Conservation (phyloP, 2,113 vertebrate genomes). For the Sturnus vulgaris region DNA sequence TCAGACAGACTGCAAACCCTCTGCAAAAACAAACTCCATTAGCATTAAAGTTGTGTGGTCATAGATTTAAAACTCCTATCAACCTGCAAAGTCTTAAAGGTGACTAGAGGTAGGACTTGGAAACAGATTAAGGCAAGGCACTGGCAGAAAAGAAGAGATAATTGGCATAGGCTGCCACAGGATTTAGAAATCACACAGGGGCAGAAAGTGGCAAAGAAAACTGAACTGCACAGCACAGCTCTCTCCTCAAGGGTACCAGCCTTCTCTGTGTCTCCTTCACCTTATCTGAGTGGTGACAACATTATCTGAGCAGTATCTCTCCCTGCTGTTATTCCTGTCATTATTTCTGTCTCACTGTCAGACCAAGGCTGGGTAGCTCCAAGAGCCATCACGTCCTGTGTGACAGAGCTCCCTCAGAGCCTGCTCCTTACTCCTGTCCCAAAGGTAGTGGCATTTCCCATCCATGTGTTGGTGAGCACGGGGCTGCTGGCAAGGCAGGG, state of each 20-base stretch:
- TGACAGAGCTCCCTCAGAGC: background rate
- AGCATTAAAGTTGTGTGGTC: background rate
- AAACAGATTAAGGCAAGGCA: background rate
- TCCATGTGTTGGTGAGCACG: rapidly evolving
- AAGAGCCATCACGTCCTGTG: rapidly evolving
- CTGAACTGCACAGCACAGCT: background rate
- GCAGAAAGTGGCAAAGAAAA: background rate
- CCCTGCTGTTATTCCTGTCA: background rate
- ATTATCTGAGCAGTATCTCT: background rate
- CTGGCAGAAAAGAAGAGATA: background rate
- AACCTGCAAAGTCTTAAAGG: background rate
- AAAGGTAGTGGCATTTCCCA: background rate
- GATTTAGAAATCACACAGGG: background rate
- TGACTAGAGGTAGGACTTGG: background rate
- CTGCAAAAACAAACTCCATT: background rate
- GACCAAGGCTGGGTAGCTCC: background rate
- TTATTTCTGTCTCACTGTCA: background rate
- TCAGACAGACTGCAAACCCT: background rate
- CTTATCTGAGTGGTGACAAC: background rate
- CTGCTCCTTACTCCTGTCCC: background rate
- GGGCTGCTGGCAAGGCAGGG: background rate
- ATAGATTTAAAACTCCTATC: background rate
- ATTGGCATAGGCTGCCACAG: background rate
- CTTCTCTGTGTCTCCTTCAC: background rate
- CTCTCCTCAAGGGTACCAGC: background rate